Evolutionary conservation across 2,888 invertebrate species (phyloP), one percentile per base, ranked within the genome.

Genomic region (Tetanocera ferruginea): DNA sequence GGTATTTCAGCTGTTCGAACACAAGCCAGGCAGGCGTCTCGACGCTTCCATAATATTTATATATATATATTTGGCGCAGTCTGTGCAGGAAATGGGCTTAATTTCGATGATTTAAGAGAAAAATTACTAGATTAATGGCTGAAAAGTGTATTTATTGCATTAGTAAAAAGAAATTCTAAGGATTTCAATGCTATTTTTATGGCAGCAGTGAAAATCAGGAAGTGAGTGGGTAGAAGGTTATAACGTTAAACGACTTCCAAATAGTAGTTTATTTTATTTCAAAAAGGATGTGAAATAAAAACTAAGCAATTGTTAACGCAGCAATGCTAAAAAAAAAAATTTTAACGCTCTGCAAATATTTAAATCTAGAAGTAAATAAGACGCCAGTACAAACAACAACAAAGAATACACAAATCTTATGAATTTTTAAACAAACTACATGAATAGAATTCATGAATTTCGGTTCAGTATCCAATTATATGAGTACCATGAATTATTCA

Each of bases 21-120:
- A 5, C 19, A 23, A 23, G 69, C 14, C 28, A 11, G 43, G 52
- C 52, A 25, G 69, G 17, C 71, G 64, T 49, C 76, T 76, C 34
- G 80, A 85, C 51, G 67, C 82, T 82, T 82, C 83, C 77, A 78
- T 80, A 79, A 83, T 84, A 86, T 85, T 85, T 86, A 85, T 86
- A 51, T 51, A 69, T 86, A 85, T 86, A 51, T 51, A 69, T 14
- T 84, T 83, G 86, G 83, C 85, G 86, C 85, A 85, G 85, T 86
- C 85, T 86, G 77, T 84, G 80, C 81, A 84, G 85, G 86, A 85
- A 85, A 85, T 85, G 86, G 85, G 85, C 86, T 86, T 85, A 85
- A 86, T 86, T 86, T 85, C 85, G 84, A 85, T 86, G 85, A 85
- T 84, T 85, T 85, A 86, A 85, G 85, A 84, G 86, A 84, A 82